phyloP scores from a whole-genome alignment of 2,797 vertebrate species.

The Fistularia commersonii region DNA sequence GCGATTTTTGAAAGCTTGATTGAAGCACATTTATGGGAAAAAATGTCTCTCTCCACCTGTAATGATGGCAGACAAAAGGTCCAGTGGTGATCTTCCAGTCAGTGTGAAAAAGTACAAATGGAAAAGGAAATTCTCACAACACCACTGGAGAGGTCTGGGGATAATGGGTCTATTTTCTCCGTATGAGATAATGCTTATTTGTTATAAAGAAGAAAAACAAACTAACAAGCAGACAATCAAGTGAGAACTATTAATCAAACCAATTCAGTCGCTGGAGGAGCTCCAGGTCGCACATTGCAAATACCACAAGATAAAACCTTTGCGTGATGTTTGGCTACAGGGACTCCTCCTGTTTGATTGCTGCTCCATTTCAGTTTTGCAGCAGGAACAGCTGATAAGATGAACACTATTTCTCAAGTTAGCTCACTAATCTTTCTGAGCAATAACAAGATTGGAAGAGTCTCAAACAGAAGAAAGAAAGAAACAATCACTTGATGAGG shows the following conservation, averaged over 20 bases:
- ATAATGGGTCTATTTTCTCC: conserved; percentile 26
- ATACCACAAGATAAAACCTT: conserved; percentile 30
- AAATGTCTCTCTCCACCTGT: too few relatives aligned
- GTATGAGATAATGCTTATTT: conserved; percentile 15
- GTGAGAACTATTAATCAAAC: conserved; percentile 25
- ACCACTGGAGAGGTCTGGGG: neutral
- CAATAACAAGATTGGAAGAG: conserved; percentile 11
- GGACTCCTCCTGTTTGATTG: conserved; percentile 29
- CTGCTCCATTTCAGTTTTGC: conserved; percentile 30
- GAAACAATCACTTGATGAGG: conserved; percentile 16
- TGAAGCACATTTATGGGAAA: too few relatives aligned
- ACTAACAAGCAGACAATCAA: conserved; percentile 7
- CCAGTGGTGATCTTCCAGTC: neutral
- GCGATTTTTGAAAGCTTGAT: too few relatives aligned
- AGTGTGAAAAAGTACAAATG: neutral
- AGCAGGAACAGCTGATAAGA: conserved; percentile 31
- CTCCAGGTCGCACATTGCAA: conserved; percentile 23
- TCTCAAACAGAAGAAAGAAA: neutral
- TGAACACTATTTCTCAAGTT: conserved; percentile 20
- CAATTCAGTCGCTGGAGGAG: conserved; percentile 6
- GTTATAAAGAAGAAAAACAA: neutral
- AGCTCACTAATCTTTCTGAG: conserved; percentile 11
- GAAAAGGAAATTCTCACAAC: conserved; percentile 4
- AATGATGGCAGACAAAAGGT: too few relatives aligned
- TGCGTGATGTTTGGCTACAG: conserved; percentile 8